phyloP scores from a whole-genome alignment of 2,797 vertebrate genomes.

The Gadopsis bispinosus region DNA sequence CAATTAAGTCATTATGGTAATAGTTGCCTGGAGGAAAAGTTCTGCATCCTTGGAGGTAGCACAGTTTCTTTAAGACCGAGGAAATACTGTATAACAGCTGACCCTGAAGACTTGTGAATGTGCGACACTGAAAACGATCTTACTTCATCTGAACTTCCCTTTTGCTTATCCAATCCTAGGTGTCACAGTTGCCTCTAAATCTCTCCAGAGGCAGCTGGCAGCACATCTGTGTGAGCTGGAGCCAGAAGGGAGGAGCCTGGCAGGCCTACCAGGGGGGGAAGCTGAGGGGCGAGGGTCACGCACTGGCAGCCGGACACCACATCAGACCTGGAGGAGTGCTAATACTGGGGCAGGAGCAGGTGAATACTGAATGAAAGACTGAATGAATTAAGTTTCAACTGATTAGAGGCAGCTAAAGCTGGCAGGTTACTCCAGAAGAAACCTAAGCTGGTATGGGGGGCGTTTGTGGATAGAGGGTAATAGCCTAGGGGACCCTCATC shows the following conservation, averaged over 20 bases:
- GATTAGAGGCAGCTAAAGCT: background rate
- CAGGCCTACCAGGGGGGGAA: slow-evolving; percentile 93
- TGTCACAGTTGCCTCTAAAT: slow-evolving; percentile 91
- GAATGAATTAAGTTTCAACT: background rate
- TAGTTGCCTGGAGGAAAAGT: slow-evolving; percentile 44
- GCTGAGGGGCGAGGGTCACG: slow-evolving; percentile 89
- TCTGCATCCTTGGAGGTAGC: slow-evolving; percentile 53
- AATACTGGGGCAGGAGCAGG: slow-evolving; percentile 96
- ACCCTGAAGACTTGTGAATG: background rate
- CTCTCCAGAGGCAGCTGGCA: slow-evolving; percentile 93
- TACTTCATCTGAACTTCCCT: background rate
- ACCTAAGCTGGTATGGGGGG: background rate
- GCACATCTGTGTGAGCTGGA: slow-evolving; percentile 94
- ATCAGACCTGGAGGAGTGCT: slow-evolving; percentile 92
- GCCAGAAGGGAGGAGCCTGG: slow-evolving; percentile 92
- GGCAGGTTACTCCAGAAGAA: background rate
- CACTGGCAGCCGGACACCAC: slow-evolving; percentile 92
- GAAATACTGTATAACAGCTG: slow-evolving; percentile 20
- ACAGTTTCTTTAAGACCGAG: slow-evolving; percentile 27
- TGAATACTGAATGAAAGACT: slow-evolving; percentile 56
- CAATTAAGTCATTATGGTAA: slow-evolving; percentile 63
- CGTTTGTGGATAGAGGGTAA: background rate
- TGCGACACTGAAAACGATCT: background rate
- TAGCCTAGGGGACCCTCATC: background rate
- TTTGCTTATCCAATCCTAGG: slow-evolving; percentile 80